Evolutionary conservation across 2,888 invertebrate species (phyloP).

Genomic region (Neelides folsomi): DNA sequence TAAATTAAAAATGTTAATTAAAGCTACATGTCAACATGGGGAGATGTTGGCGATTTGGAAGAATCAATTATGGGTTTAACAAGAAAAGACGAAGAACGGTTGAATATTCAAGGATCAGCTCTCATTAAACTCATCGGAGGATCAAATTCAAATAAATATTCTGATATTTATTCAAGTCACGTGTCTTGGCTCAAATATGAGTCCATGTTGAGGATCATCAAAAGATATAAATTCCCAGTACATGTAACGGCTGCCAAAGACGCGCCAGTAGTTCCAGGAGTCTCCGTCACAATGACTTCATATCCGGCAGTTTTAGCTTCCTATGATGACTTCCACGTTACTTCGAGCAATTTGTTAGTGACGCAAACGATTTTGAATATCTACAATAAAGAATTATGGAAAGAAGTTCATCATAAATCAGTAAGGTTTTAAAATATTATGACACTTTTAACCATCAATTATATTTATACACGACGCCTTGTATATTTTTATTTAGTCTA

Average conservation of each 20-base stretch:
- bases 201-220: constrained; percentile 69
- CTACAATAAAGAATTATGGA: constrained; percentile 56
- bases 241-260: constrained; percentile 44
- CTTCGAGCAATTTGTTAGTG: constrained; percentile 51
- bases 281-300: constrained; percentile 60
- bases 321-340: constrained; percentile 66
- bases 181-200: constrained; percentile 65
- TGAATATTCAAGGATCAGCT: constrained; percentile 42
- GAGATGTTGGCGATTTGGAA: constrained; percentile 60
- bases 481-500: too few species aligned
- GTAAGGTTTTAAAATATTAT: too few species aligned
- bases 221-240: constrained; percentile 68
- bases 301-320: constrained; percentile 71
- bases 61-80: constrained; percentile 20
- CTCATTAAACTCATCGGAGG: constrained; percentile 47
- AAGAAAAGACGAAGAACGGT: not conserved
- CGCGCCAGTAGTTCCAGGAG: constrained; percentile 49
- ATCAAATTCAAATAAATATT: constrained; percentile 39
- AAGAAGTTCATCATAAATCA: constrained; percentile 46
- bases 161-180: constrained; percentile 58
- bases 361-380: constrained; percentile 67
- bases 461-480: too few species aligned
- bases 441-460: not conserved
- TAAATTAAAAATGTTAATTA: not conserved
- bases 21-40: constrained; percentile 58